Percentiles rank a stretch among this genome's conserved stretches.
These are phyloP conservation scores for Pluvialis apricaria DNA, from an alignment of 2,113 vertebrate species.

Conservation along the genomic window DNA sequence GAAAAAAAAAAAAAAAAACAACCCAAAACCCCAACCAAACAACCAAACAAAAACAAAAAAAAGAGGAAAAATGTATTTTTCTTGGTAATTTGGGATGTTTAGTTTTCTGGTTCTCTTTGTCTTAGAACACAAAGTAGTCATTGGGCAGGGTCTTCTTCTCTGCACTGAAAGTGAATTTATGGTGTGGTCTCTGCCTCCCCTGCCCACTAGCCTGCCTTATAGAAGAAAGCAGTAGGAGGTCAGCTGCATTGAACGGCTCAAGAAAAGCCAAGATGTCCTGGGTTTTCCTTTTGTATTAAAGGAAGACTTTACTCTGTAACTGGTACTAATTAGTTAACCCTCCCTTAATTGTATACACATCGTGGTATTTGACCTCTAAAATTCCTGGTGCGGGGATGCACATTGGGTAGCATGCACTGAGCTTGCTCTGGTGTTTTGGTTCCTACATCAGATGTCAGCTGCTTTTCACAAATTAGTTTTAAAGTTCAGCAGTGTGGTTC, in stretches of 20 bases:
- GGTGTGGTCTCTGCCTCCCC: neutral
- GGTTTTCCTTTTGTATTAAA: neutral
- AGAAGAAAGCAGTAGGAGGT: neutral
- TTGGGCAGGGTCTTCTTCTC: neutral
- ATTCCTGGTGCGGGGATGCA: too few species aligned
- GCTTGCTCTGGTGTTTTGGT: neutral
- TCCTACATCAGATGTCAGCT: neutral
- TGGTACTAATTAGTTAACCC: neutral
- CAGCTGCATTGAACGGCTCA: neutral
- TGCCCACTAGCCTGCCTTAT: neutral
- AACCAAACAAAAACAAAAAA: neutral
- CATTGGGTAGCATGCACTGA: neutral
- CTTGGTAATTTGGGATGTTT: neutral
- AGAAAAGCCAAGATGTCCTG: neutral
- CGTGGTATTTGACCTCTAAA: neutral
- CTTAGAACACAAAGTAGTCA: neutral
- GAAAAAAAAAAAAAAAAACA: neutral
- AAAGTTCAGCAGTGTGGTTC: neutral
- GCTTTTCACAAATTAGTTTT: neutral
- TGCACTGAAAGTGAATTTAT: neutral
- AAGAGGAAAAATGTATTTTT: neutral
- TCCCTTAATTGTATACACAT: neutral
- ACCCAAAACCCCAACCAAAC: too few species aligned
- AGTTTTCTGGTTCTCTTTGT: neutral
- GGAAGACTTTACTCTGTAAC: neutral